Evolutionary conservation across 30 jellyfish, hydroid and myxozoan genomes (phyloP).

Genomic region (Pelagia noctiluca): DNA sequence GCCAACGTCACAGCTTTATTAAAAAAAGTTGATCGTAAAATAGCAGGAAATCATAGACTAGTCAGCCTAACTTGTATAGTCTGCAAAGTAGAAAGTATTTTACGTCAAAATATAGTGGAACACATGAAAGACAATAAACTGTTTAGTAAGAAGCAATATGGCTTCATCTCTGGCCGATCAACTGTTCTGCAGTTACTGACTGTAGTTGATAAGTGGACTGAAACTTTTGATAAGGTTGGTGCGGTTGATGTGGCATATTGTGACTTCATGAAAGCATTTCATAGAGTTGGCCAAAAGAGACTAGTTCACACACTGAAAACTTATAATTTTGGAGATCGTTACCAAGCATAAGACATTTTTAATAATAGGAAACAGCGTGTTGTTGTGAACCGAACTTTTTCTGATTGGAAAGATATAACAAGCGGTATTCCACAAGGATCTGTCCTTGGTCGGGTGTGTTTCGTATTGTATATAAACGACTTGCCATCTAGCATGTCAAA

Average conservation of each 20-base stretch:
- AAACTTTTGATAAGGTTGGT: not conserved
- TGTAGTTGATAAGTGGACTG: not conserved
- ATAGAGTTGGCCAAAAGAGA: not conserved
- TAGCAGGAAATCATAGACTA: too few species aligned
- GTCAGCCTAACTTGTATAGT: too few species aligned
- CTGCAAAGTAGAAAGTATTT: too few species aligned
- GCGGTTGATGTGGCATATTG: not conserved
- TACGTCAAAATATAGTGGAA: too few species aligned
- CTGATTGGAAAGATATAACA: not conserved
- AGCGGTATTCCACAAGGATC: slow-evolving; percentile 60
- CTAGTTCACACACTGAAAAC: not conserved
- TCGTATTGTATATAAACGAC: slow-evolving; percentile 25
- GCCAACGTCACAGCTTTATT: too few species aligned
- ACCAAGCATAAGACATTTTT: too few species aligned
- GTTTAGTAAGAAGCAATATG: not conserved
- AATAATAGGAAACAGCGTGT: too few species aligned
- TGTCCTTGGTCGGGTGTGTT: slow-evolving; percentile 33
- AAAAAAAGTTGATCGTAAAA: too few species aligned
- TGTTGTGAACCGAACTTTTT: too few species aligned
- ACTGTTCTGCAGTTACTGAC: not conserved
- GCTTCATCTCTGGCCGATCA: too few species aligned
- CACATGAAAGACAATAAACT: not conserved
- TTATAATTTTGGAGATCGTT: not conserved
- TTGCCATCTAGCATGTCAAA: not conserved
- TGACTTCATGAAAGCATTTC: not conserved